Conservation (phyloP, 2,113 vertebrate genomes). For the Lamprotornis superbus region DNA sequence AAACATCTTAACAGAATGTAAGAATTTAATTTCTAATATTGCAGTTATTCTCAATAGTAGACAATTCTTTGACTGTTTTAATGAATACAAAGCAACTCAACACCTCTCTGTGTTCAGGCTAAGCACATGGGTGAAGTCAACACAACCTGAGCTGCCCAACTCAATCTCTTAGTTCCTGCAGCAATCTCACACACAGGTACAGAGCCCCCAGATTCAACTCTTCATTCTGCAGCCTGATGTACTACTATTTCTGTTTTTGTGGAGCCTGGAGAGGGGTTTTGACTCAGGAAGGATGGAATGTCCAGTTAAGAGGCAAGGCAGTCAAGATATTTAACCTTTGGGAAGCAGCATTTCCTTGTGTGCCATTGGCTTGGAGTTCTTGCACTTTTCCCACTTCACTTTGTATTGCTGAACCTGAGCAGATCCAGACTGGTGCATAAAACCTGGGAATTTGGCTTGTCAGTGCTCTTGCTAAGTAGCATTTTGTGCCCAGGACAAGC, state of each 20-base stretch:
- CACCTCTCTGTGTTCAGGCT: neutral
- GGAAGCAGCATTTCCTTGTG: neutral
- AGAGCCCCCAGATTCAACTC: neutral
- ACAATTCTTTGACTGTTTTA: neutral
- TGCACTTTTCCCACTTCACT: neutral
- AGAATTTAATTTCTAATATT: neutral
- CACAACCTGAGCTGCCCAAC: neutral
- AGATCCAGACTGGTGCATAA: neutral
- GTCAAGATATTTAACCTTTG: neutral
- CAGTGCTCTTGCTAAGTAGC: neutral
- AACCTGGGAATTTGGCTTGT: neutral
- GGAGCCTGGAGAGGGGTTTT: neutral
- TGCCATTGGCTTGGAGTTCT: neutral
- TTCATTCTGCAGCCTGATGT: neutral
- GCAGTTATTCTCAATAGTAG: neutral
- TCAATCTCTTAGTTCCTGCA: neutral
- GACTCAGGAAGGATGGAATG: neutral
- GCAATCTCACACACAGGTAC: accelerated
- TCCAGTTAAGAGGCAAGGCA: neutral
- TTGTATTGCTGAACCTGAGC: neutral
- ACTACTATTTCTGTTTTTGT: neutral
- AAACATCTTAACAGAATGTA: neutral
- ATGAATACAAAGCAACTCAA: neutral
- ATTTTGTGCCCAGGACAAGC: neutral
- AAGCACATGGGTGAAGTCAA: neutral